Percentiles rank a stretch among this genome's conserved stretches.
These are phyloP conservation scores for Calameuta pallipes DNA, from an alignment of 2,888 invertebrate genomes.

Conservation along the genomic window DNA sequence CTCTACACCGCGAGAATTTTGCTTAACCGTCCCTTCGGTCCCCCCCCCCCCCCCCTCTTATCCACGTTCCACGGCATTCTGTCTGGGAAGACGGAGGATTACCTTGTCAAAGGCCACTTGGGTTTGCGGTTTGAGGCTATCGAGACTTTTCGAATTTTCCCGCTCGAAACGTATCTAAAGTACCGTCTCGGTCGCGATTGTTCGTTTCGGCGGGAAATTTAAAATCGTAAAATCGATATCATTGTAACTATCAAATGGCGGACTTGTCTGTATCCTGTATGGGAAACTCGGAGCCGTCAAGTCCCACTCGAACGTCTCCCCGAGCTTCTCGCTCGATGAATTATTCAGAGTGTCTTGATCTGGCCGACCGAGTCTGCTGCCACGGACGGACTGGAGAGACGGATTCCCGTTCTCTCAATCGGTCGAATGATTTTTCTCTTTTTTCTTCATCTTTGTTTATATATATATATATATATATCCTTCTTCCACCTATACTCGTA, in stretches of 20 bases:
- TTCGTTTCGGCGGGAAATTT: background rate
- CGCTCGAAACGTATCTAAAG: background rate
- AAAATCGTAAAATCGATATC: background rate
- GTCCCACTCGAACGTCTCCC: slow-evolving; percentile 17
- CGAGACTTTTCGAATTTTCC: background rate
- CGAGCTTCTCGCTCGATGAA: slow-evolving; percentile 46
- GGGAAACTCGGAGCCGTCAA: slow-evolving; percentile 16
- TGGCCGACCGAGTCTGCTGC: slow-evolving; percentile 37
- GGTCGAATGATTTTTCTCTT: slow-evolving; percentile 37
- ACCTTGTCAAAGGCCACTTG: background rate
- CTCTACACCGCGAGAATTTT: slow-evolving; percentile 25
- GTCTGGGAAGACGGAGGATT: background rate
- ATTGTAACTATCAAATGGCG: background rate
- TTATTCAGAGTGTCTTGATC: slow-evolving; percentile 60
- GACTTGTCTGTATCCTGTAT: background rate
- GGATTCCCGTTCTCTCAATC: slow-evolving; percentile 55
- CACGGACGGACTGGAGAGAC: slow-evolving; percentile 38
- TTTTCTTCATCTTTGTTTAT: slow-evolving; percentile 24
- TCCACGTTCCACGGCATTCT: background rate
- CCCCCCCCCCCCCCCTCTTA: background rate
- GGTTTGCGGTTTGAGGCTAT: background rate
- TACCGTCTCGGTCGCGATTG: background rate
- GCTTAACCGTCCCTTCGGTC: slow-evolving; percentile 8
- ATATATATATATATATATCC: background rate
- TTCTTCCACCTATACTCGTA: background rate